These are phyloP conservation scores for Dasysyrphus tricinctus DNA, from an alignment of 2,888 invertebrate species.

Conservation along the genomic window DNA sequence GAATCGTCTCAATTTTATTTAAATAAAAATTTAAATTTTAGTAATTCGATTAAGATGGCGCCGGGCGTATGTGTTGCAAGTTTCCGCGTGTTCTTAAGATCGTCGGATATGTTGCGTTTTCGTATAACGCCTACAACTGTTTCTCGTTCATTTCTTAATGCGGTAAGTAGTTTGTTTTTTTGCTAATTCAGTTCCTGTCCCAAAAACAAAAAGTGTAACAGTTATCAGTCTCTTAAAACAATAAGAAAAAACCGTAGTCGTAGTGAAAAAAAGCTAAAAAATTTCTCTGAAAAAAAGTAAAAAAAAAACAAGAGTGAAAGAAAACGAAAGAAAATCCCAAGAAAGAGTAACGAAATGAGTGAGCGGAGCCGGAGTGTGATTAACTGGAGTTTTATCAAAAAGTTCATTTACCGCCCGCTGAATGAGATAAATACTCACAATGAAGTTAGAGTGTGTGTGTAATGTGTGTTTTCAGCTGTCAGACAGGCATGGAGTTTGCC, in stretches of 20 bases:
- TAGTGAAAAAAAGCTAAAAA: not conserved
- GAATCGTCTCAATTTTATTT: conserved; percentile 35
- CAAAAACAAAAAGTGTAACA: not conserved
- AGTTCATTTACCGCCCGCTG: no score
- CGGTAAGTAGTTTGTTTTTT: conserved; percentile 63
- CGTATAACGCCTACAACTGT: conserved; percentile 79
- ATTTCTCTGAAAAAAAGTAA: conserved; percentile 24
- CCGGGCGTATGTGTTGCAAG: conserved; percentile 86
- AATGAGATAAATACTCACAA: no score
- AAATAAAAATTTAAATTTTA: conserved; percentile 36
- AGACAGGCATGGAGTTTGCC: conserved; percentile 29
- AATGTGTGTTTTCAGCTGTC: conserved; percentile 18
- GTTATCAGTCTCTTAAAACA: not conserved
- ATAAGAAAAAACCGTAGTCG: conserved; percentile 28
- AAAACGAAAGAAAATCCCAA: no score
- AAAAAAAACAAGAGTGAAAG: not conserved
- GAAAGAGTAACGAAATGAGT: no score
- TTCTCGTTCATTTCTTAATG: conserved; percentile 51
- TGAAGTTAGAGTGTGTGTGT: no score
- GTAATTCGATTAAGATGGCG: conserved; percentile 84
- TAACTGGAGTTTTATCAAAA: no score
- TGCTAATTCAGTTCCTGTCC: not conserved
- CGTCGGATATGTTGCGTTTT: conserved; percentile 85
- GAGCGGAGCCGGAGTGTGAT: no score
- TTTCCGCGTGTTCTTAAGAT: conserved; percentile 86